phyloP scores from a whole-genome alignment of 2,113 vertebrate species.

The Polyodon spathula region DNA sequence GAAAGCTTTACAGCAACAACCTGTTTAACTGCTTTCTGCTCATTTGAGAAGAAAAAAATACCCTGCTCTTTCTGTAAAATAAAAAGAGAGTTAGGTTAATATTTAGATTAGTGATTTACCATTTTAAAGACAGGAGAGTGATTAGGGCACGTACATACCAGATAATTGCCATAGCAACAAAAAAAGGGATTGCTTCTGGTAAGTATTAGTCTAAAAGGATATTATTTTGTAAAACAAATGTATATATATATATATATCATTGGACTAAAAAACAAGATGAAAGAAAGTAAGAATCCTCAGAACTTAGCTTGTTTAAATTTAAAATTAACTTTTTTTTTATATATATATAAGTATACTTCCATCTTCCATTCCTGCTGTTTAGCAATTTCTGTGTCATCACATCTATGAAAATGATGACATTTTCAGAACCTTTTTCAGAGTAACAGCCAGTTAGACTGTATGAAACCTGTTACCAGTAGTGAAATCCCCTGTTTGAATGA shows the following conservation, averaged over 20 bases:
- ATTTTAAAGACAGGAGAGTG: neutral
- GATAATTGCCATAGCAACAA: constrained; percentile 6
- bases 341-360: too few relatives aligned
- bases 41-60: neutral
- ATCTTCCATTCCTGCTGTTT: too few relatives aligned
- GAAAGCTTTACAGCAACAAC: neutral
- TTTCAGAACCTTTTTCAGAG: too few relatives aligned
- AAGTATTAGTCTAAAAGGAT: neutral
- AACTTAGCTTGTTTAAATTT: too few relatives aligned
- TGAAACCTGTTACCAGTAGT: too few relatives aligned
- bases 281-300: too few relatives aligned
- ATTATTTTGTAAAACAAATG: constrained; percentile 4
- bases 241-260: neutral
- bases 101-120: neutral
- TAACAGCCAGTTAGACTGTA: too few relatives aligned
- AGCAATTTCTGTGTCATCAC: too few relatives aligned
- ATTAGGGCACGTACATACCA: neutral
- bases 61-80: neutral
- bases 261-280: neutral
- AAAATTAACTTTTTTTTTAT: too few relatives aligned
- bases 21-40: neutral
- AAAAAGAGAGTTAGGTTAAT: neutral
- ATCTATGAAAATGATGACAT: too few relatives aligned
- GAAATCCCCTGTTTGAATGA: too few relatives aligned
- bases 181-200: constrained; percentile 10